Base-by-base conservation (phyloP, 1,140 invertebrate genomes). In the Aphidius gifuensis region DNA sequence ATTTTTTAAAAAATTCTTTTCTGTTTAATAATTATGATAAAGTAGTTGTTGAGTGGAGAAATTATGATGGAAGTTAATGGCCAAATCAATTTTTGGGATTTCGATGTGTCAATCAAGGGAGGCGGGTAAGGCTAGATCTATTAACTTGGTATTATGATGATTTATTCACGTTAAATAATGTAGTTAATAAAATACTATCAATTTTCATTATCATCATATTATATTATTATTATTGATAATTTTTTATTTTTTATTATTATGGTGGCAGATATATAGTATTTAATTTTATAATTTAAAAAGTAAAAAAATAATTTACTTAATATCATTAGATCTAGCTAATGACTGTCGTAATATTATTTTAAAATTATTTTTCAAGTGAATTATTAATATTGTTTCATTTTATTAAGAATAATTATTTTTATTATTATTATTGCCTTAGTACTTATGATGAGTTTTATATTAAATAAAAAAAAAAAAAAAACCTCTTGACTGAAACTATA, bases 281-380 rank as follows among this genome's bases (percentile, higher is more conserved):
- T 46, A 64, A 70, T 66, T 69, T 72, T 71, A 73, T 56, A 49
- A 62, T 69, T 62, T 66, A 58, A 16, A 40, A 50, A 63, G 50
- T 64, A 51, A 65, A 60, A 70, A 70, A 67, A 77, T 68, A 69
- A 75, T 67, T 74, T 70, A 76, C 73, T 75, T 69, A 75, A 78
- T 77, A 79, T 77, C 76, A 77, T 72, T 78, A 79, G 73, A 66
- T 71, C 73, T 78, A 78, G 74, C 73, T 69, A 71, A 74, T 69
- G 69, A 74, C 70, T 74, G 74, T 74, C 69, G 72, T 71, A 64
- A 67, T 56, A 32, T 32, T 32, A 45, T 23, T 64, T 49, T 42
- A 0, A 51, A 50, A 53, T 23, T 40, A 5, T 42, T 44, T 44
- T 11, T 44, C 5, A 44, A 44, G 43, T 44, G 9, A 7, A 11